Evolutionary conservation across 2,888 invertebrate genomes (phyloP), one percentile per base, ranked within the genome.

Genomic region (Lydus trimaculatus): DNA sequence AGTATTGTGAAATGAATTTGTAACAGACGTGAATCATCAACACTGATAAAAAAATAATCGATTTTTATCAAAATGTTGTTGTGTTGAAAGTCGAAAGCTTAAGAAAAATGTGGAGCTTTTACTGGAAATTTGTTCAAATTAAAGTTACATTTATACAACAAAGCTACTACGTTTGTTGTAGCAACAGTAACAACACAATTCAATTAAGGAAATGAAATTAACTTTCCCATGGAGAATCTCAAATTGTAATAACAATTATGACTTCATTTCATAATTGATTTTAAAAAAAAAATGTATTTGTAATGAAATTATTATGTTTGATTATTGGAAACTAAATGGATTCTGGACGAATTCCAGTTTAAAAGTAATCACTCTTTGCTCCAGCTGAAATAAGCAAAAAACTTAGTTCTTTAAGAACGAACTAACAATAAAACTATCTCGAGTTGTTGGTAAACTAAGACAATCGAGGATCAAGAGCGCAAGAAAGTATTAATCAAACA

Each of bases 131-230:
- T 56, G 56, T 56, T 56, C 4, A 7, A 56, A 28, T 23, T 56
- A n/a, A 28, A 56, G 15, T 13, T 56, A 25, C 56, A 25, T 56
- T 15, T 11, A 56, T 4, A 56, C 28, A 56, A 56, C 8, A 56
- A 7, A 15, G n/a, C 52, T 13, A 52, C 15, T 56, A 13, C 28
- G 13, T 56, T 6, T 7, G 15, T 28, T 15, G 28, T 56, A 13
- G n/a, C 13, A 56, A 56, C 56, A 13, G n/a, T 7, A 56, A 56
- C 56, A 56, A 28, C n/a, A 15, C 25, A 28, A 56, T 56, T 56
- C 56, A 56, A 56, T 56, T 56, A 56, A 56, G 56, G 7, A 15
- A 56, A 56, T 56, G 25, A n/a, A 56, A 56, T 56, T 56, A 56
- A 28, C 3, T n/a, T 56, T 25, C 56, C 25, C 15, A 15, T 25